phyloP scores from a whole-genome alignment of 2,888 invertebrate genomes.

The Philopedon plagiatum region DNA sequence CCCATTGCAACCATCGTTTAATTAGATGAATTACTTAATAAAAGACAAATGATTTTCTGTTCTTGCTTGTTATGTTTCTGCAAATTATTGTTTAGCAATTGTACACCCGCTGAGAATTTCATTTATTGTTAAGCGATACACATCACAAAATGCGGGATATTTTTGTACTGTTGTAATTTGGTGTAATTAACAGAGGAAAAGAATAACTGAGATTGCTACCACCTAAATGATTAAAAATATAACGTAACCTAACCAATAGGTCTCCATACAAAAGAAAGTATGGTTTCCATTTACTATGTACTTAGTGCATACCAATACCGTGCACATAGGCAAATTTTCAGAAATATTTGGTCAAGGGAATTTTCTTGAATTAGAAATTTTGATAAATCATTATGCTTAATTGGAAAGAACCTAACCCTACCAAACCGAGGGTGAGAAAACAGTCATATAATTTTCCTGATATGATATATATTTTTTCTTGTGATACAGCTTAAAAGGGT shows the following conservation, averaged over 20 bases:
- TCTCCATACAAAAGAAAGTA: no score
- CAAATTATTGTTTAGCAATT: constrained; percentile 9
- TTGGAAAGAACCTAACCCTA: no score
- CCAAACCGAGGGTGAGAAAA: no score
- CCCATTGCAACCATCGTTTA: background rate
- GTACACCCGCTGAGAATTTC: constrained; percentile 3
- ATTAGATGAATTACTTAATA: constrained; percentile 15
- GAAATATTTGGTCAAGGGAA: no score
- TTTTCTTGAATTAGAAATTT: no score
- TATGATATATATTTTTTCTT: no score
- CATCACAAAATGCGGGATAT: background rate
- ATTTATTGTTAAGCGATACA: background rate
- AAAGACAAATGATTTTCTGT: constrained; percentile 12
- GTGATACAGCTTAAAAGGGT: no score
- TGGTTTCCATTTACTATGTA: no score
- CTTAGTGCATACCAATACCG: no score
- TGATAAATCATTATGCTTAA: no score
- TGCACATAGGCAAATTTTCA: no score
- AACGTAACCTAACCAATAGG: background rate
- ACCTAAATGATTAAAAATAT: background rate
- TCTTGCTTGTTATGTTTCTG: background rate
- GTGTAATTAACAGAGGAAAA: background rate
- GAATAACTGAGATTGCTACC: background rate
- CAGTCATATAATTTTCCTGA: no score
- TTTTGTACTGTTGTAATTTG: background rate